A percentile compares a stretch with the other conserved stretches of the same genome.
These are phyloP conservation scores for Miltochrista miniata DNA, from an alignment of 2,888 invertebrate species.

Conservation along the genomic window DNA sequence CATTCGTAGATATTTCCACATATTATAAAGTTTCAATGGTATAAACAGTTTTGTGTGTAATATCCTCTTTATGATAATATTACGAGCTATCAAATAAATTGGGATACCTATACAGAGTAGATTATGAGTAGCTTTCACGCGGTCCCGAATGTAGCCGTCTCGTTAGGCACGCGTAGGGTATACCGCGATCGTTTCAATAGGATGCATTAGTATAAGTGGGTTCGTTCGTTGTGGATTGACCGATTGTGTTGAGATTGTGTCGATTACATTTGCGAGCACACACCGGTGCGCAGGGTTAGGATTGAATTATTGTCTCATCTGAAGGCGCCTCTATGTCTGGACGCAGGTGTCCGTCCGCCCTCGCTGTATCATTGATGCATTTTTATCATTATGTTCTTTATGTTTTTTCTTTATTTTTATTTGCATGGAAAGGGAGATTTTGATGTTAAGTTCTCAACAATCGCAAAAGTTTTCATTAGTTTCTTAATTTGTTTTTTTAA, in stretches of 20 bases:
- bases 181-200: constrained; percentile 59
- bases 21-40: background rate
- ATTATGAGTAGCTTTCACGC: constrained; percentile 33
- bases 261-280: constrained; percentile 57
- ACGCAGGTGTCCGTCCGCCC: constrained; percentile 54
- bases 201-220: constrained; percentile 66
- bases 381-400: constrained; percentile 15
- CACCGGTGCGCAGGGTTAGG: constrained; percentile 31
- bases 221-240: constrained; percentile 54
- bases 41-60: constrained; percentile 5
- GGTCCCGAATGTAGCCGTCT: constrained; percentile 50
- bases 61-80: constrained; percentile 8
- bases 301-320: constrained; percentile 68
- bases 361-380: constrained; percentile 21
- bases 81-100: constrained; percentile 12
- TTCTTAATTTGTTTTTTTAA: constrained; percentile 8
- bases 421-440: too few relatives aligned
- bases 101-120: constrained; percentile 10
- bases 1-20: too few relatives aligned
- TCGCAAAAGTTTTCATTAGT: constrained; percentile 16
- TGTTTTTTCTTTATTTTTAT: too few relatives aligned
- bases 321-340: constrained; percentile 33
- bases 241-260: constrained; percentile 55
- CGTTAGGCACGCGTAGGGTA: constrained; percentile 46
- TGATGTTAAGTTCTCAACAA: too few relatives aligned